A percentile compares a stretch with the other conserved stretches of the same genome.
Evolutionary conservation across 2,888 invertebrate genomes (phyloP).

Genomic region (Drosophila silvestris): DNA sequence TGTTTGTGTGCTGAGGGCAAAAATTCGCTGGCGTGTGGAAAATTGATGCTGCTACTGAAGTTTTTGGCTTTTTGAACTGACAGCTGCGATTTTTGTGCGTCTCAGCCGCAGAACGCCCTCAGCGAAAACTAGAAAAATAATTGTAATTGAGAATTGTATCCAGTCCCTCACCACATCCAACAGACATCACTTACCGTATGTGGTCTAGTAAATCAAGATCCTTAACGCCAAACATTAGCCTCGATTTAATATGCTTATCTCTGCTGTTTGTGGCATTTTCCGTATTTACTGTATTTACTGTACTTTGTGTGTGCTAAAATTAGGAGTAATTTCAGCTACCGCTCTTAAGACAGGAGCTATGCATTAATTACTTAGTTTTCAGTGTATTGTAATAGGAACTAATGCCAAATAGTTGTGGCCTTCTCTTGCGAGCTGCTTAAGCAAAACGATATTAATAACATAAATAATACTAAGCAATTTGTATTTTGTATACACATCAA

Average conservation of each 20-base stretch:
- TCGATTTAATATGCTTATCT: conserved; percentile 30
- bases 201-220: neutral
- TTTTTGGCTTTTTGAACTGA: conserved; percentile 81
- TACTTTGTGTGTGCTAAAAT: neutral
- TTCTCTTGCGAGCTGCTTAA: neutral
- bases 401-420: neutral
- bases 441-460: neutral
- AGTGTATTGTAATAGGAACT: neutral
- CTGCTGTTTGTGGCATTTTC: conserved; percentile 12
- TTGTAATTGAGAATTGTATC: conserved; percentile 69
- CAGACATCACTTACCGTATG: neutral
- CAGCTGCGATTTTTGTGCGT: conserved; percentile 77
- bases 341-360: neutral
- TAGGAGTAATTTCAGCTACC: neutral
- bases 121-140: conserved; percentile 68
- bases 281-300: neutral
- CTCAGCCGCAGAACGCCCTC: conserved; percentile 37
- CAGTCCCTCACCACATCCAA: neutral
- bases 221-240: conserved; percentile 24
- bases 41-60: conserved; percentile 77
- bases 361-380: neutral
- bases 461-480: neutral
- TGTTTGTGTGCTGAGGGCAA: conserved; percentile 36
- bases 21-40: conserved; percentile 68
- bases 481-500: neutral